Evolutionary conservation across 2,888 invertebrate species (phyloP).

Genomic region (Amblyjoppa proteus): DNA sequence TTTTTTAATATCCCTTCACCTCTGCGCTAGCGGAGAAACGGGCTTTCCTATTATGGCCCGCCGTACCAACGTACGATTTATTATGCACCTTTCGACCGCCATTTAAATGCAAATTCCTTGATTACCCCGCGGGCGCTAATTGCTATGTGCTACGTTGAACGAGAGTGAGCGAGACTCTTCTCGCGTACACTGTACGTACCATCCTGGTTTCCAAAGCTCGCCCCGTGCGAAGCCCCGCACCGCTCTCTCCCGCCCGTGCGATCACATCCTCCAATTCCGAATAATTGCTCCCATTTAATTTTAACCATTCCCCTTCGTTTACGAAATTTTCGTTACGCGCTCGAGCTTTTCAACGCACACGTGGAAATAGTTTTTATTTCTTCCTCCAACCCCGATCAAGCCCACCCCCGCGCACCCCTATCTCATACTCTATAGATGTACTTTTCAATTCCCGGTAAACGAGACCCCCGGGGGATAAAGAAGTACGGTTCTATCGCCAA

Average conservation of each 20-base stretch:
- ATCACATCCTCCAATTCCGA: slow-evolving; percentile 60
- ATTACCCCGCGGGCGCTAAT: slow-evolving; percentile 81
- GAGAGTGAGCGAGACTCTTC: slow-evolving; percentile 58
- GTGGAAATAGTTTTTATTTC: slow-evolving; percentile 4
- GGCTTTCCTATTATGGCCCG: slow-evolving; percentile 62
- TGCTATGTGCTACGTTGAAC: slow-evolving; percentile 76
- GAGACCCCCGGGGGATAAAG: slow-evolving; percentile 56
- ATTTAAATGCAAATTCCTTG: slow-evolving; percentile 84
- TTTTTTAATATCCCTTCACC: not conserved
- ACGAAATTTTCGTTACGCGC: slow-evolving; percentile 39
- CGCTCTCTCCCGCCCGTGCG: not conserved
- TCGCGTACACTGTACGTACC: not conserved
- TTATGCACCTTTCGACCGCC: slow-evolving; percentile 81
- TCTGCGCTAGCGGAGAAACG: slow-evolving; percentile 39
- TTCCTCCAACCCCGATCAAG: not conserved
- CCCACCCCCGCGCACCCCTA: not conserved
- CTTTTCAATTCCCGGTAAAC: slow-evolving; percentile 60
- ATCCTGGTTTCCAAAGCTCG: slow-evolving; percentile 33
- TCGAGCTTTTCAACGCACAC: not conserved
- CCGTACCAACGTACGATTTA: slow-evolving; percentile 74
- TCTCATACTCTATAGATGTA: slow-evolving; percentile 29
- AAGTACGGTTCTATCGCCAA: slow-evolving; percentile 33
- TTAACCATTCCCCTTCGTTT: slow-evolving; percentile 51
- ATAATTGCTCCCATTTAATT: slow-evolving; percentile 63
- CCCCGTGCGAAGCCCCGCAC: slow-evolving; percentile 8